phyloP scores from a whole-genome alignment of 2,797 vertebrate genomes.

The Lutjanus campechanus region DNA sequence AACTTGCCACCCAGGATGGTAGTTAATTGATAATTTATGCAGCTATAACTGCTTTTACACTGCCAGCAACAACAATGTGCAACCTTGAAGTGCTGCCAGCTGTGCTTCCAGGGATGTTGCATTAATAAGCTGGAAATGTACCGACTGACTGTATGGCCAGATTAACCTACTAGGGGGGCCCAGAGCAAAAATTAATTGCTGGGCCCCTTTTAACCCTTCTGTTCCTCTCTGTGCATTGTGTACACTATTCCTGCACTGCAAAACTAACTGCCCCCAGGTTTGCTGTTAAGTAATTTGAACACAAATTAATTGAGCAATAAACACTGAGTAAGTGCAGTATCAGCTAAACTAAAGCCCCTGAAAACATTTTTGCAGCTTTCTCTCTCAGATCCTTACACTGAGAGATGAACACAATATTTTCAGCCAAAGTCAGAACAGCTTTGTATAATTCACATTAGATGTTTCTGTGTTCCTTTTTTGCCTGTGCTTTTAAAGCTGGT shows the following conservation, averaged over 20 bases:
- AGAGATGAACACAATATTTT: conserved; percentile 7
- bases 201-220: conserved; percentile 1
- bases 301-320: not conserved
- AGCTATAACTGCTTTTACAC: conserved; percentile 29
- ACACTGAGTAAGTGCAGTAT: not conserved
- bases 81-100: conserved; percentile 25
- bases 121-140: conserved; percentile 46
- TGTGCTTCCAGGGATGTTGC: conserved; percentile 21
- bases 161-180: conserved; percentile 16
- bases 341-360: not conserved
- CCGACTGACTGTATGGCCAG: conserved; percentile 17
- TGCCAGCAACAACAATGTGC: conserved; percentile 29
- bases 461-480: not conserved
- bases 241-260: not conserved
- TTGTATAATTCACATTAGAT: not conserved
- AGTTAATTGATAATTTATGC: conserved; percentile 28
- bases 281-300: conserved; percentile 9
- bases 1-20: conserved; percentile 13
- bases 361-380: not conserved
- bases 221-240: not conserved
- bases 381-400: not conserved
- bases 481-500: not conserved
- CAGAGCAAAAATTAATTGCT: conserved; percentile 17
- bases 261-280: not conserved
- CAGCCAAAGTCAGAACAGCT: no score